Base-by-base conservation (phyloP, 2,113 vertebrate genomes). In the Rutilus rutilus region DNA sequence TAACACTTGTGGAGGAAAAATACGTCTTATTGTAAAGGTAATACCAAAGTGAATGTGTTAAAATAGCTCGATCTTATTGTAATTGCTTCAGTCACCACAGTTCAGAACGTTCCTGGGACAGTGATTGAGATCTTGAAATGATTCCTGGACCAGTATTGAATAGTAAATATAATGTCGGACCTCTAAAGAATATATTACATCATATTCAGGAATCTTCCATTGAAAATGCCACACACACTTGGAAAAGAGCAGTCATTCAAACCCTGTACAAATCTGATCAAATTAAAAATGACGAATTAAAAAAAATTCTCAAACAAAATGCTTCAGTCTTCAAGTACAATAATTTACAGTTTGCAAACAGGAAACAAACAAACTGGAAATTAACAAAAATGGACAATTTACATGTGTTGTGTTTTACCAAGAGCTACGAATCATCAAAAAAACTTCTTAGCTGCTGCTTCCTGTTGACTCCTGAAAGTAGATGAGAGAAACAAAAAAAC, bases 401-500 rank as follows among this genome's bases (percentile, higher is more conserved):
- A 94, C 93, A 95, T 69, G 86, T 23, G 88, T 71, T 85, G 82
- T 36, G 74, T 67, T 85, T 85, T 67, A 82, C 71, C 83, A 87
- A 82, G 52, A 6, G 60, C 84, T 92, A 86, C 75, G 82, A 86
- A 71, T 92, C 92, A 95, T 99, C 98, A 99, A 97, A 99, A 99
- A 95, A 99, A 99, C 92, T 99, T 99, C 94, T 99, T 99, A 65
- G 98, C 98, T 74, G 98, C 98, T 92, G 98, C 98, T 97, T 99
- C 98, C 92, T 99, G 97, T 90, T 99, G 98, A 95, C 94, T 97
- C 94, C 98, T 99, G 89, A 1, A 25, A 62, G 25, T 15, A 23
- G 47, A 36, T 6, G 19, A 11, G 17, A 47, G 3, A 9, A 6
- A 78, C 11, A 36, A 19, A 39, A 5, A 27, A 0, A 52, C n/a